Conservation (phyloP, 2,888 invertebrate species). For the Agelastica alni region DNA sequence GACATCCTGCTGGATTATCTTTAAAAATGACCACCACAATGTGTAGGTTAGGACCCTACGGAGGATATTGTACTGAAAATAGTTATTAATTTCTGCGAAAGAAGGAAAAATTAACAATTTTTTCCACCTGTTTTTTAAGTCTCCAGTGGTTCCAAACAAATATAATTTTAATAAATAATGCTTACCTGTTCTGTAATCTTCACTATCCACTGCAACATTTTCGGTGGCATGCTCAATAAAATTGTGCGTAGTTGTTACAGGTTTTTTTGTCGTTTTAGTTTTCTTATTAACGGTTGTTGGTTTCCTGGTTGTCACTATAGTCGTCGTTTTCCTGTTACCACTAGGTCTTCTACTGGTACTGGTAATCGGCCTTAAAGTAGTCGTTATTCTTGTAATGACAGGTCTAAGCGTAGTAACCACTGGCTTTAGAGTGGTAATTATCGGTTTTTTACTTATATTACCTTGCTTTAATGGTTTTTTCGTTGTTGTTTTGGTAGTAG, state of each 20-base stretch:
- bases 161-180: too few relatives aligned
- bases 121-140: too few relatives aligned
- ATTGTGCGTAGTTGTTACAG: slow-evolving; percentile 55
- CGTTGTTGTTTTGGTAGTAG: slow-evolving; percentile 43
- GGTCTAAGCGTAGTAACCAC: slow-evolving; percentile 46
- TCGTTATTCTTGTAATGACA: slow-evolving; percentile 46
- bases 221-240: slow-evolving; percentile 49
- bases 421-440: slow-evolving; percentile 47
- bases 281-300: slow-evolving; percentile 47
- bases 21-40: too few relatives aligned
- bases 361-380: slow-evolving; percentile 42
- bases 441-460: slow-evolving; percentile 47
- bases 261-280: slow-evolving; percentile 58
- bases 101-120: too few relatives aligned
- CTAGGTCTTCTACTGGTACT: slow-evolving; percentile 42
- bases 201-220: slow-evolving; percentile 26
- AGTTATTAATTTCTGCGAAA: too few relatives aligned
- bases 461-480: slow-evolving; percentile 50
- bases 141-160: too few relatives aligned
- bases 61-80: too few relatives aligned
- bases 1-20: too few relatives aligned
- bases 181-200: slow-evolving; percentile 55
- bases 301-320: slow-evolving; percentile 48
- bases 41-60: too few relatives aligned
- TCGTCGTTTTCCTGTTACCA: slow-evolving; percentile 49